Base-by-base conservation (phyloP, 2,797 vertebrate genomes). In the Atherinosoma microstoma region DNA sequence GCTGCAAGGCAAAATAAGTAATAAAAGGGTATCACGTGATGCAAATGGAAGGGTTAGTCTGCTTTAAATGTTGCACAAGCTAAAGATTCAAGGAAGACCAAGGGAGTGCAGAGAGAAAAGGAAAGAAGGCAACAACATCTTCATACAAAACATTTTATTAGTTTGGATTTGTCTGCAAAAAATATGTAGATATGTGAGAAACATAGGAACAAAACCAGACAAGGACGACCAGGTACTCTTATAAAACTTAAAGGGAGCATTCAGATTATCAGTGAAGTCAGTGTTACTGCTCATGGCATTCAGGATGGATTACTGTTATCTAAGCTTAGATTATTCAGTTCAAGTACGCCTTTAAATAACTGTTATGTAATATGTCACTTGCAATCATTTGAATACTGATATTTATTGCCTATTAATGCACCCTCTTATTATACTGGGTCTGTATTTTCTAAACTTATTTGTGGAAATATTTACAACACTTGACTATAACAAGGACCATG, bases 231-330 rank as follows among this genome's bases (percentile, higher is more conserved):
- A 51, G 15, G 63, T 57, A 29, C 63, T 84, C 84, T 88, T 90
- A 60, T 62, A 34, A 49, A 71, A 73, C n/a, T 56, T 75, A 34
- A 45, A n/a, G 36, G 74, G 1, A 78, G 82, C 69, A 58, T 24
- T 79, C 32, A 73, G 63, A 76, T 84, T 42, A 79, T 58, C 74
- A 87, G 83, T 70, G 75, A 91, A 79, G 94, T 96, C 96, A 96
- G 95, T 96, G 95, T 96, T 96, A 91, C 96, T 97, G 96, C 96
- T 96, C 93, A 82, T 88, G 78, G 84, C 77, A 86, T 79, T 92
- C 71, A 78, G 77, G 62, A 56, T 22, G 7, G n/a, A 78, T 70
- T 16, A 58, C 18, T 9, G 9, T 18, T 20, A 30, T 57, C 32
- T 51, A 56, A 7, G 47, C 15, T 49, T 67, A 29, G 24, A 64